Conservation (phyloP, 2,113 vertebrate genomes). For the Meles meles region DNA sequence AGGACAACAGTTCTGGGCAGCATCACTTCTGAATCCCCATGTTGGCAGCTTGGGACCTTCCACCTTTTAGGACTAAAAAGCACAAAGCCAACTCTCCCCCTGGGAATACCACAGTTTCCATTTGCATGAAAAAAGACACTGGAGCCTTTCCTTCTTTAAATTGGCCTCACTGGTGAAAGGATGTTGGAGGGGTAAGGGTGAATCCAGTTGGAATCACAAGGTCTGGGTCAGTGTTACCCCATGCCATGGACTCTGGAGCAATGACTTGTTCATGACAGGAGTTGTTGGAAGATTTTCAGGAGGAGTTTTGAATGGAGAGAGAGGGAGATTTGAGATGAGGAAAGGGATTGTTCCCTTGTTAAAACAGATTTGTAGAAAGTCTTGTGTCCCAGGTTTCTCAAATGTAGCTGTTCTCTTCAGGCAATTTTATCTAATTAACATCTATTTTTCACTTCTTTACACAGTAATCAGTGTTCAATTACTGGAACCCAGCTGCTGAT, state of each 20-base stretch:
- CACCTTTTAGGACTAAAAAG: neutral
- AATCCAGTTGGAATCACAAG: neutral
- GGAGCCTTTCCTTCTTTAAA: neutral
- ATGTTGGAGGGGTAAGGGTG: neutral
- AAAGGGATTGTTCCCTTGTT: neutral
- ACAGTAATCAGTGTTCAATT: constrained; percentile 66
- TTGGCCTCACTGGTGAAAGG: neutral
- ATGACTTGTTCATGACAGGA: neutral
- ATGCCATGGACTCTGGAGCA: neutral
- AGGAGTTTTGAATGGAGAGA: neutral
- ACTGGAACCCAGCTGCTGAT: constrained; percentile 59
- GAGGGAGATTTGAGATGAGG: neutral
- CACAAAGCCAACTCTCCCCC: neutral
- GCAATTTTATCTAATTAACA: constrained; percentile 69
- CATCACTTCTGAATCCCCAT: neutral
- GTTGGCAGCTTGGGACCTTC: neutral
- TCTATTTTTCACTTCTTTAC: constrained; percentile 60
- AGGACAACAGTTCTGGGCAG: neutral
- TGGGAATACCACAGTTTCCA: neutral
- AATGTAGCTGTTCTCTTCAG: constrained; percentile 47
- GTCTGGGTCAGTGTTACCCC: neutral
- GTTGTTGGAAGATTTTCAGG: neutral
- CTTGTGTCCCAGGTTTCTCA: constrained; percentile 21
- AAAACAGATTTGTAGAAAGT: neutral
- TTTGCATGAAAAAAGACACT: neutral